Conservation (phyloP, 2,888 invertebrate species). For the Epirrhoe alternata region DNA sequence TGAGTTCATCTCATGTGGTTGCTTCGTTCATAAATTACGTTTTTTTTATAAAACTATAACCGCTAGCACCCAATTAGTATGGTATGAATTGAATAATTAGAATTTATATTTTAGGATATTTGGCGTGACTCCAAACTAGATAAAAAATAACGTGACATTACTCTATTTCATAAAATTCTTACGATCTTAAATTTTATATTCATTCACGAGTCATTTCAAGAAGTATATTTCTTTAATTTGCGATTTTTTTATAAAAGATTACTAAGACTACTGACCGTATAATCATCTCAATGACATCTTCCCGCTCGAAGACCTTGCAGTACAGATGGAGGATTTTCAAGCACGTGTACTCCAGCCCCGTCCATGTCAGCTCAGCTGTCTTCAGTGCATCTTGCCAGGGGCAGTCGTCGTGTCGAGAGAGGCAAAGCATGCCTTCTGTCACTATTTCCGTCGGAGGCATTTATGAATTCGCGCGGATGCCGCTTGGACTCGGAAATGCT, state of each 20-base stretch:
- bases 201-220: neutral
- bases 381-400: slow-evolving; percentile 85
- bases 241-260: neutral
- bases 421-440: slow-evolving; percentile 85
- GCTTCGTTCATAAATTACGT: neutral
- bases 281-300: slow-evolving; percentile 91
- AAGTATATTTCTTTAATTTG: neutral
- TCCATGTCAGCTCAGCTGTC: slow-evolving; percentile 88
- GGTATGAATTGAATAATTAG: slow-evolving; percentile 14
- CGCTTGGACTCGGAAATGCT: slow-evolving; percentile 26
- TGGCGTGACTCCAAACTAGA: slow-evolving; percentile 11
- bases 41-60: neutral
- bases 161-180: slow-evolving; percentile 3
- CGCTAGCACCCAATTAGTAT: slow-evolving; percentile 9
- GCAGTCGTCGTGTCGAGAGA: slow-evolving; percentile 87
- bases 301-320: slow-evolving; percentile 94
- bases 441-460: slow-evolving; percentile 81
- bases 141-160: slow-evolving; percentile 10
- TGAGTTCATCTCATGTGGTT: neutral
- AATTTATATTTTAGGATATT: slow-evolving; percentile 13
- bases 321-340: slow-evolving; percentile 93
- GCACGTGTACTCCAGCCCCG: slow-evolving; percentile 93
- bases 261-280: slow-evolving; percentile 86
- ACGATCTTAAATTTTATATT: slow-evolving; percentile 8
- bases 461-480: slow-evolving; percentile 53